Evolutionary conservation across 1,140 invertebrate species (phyloP), one percentile per base, ranked within the genome.

Genomic region (Drosophila serrata): DNA sequence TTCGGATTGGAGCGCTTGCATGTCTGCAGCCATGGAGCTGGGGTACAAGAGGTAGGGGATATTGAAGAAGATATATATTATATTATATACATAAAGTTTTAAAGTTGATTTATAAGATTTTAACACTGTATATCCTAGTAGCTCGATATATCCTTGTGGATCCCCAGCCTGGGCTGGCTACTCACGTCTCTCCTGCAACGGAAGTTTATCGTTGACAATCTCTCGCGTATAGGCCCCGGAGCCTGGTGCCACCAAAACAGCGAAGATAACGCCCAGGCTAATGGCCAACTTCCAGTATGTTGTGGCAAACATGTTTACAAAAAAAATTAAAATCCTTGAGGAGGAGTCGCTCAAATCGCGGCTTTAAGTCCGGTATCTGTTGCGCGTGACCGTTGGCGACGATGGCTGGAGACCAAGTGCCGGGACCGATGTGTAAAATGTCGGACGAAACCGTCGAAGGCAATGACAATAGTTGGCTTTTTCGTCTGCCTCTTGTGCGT

Each of bases 171-270:
- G 4, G 5, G 12, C 11, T 19, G 17, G 1, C 1, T 67, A 80
- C 92, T 93, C 85, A 93, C 92, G 92, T 78, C 82, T 78, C 55
- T 91, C 81, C 67, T 91, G 74, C 42, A 92, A 58, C 33, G 92
- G 86, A 19, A 92, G 84, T 31, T 90, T 88, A 67, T 92, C 76
- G 55, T 93, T 93, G 0, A 92, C 40, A 45, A 93, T 92, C 75
- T 92, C 90, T 3, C 91, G 73, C 22, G 91, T 92, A 65, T 92
- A 92, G 11, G 75, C 72, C 40, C 43, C 53, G 17, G 57, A 31
- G 48, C 43, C 64, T 40, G 53, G 55, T 40, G 69, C 35, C 19
- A 90, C 45, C 24, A 17, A 82, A 19, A 69, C 19, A 1, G 56
- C 35, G 29, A 15, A 35, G 43, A 79, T 53, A 61, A 60, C 48